Conservation (phyloP, 1,140 invertebrate genomes). For the Mylabris phalerata region DNA sequence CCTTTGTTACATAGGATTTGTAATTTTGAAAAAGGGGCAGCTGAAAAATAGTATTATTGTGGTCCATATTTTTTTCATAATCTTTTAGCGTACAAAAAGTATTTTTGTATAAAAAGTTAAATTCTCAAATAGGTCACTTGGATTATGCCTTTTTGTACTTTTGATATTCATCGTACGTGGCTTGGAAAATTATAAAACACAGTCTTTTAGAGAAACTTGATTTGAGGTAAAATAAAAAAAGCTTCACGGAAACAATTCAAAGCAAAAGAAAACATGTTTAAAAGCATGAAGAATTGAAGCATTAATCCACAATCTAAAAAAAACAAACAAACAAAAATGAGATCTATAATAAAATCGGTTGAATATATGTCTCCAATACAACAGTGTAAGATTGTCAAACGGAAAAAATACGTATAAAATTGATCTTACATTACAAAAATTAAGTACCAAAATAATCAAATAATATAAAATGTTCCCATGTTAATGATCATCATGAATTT, state of each 20-base stretch:
- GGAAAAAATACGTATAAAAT: background rate
- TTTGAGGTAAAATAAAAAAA: background rate
- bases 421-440: background rate
- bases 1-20: background rate
- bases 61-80: slow-evolving; percentile 3
- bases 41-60: background rate
- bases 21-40: background rate
- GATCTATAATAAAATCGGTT: background rate
- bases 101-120: slow-evolving; percentile 24
- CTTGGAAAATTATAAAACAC: background rate
- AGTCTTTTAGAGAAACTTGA: background rate
- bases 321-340: background rate
- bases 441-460: background rate
- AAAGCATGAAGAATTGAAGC: no score
- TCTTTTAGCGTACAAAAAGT: slow-evolving; percentile 14
- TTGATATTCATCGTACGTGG: no score
- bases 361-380: background rate
- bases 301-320: no score
- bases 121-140: slow-evolving; percentile 26
- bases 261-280: no score
- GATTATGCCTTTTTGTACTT: slow-evolving; percentile 22
- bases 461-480: background rate
- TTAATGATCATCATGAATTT: slow-evolving; percentile 32
- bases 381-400: background rate
- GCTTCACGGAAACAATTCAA: background rate